These are phyloP conservation scores for Scophthalmus maximus DNA, from an alignment of 2,113 vertebrate genomes.

Conservation along the genomic window DNA sequence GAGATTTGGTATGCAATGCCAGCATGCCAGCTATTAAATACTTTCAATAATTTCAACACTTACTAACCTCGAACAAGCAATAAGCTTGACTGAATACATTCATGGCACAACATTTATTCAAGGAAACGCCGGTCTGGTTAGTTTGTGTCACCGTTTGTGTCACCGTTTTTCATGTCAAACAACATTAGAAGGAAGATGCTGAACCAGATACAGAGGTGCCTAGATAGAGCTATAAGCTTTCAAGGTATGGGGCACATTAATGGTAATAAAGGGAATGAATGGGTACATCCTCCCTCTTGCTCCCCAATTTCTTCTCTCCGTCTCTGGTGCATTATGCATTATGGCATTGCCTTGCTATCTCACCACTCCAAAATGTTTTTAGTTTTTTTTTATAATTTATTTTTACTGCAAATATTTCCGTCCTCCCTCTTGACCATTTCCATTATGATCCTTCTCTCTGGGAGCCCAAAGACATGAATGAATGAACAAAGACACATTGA, in stretches of 20 bases:
- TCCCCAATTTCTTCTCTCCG: constrained; percentile 47
- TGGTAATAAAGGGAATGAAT: constrained; percentile 43
- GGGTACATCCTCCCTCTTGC: constrained; percentile 52
- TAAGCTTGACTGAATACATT: not conserved
- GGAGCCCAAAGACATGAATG: not conserved
- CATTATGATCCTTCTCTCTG: not conserved
- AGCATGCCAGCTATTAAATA: not conserved
- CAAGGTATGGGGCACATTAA: constrained; percentile 63
- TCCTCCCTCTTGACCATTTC: constrained; percentile 24
- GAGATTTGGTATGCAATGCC: not conserved
- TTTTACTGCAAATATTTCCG: constrained; percentile 51
- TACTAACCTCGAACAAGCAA: constrained; percentile 10
- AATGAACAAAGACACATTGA: too few relatives aligned
- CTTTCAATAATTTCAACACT: not conserved
- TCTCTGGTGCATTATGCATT: constrained; percentile 63
- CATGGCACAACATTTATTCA: not conserved
- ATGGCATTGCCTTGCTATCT: constrained; percentile 45
- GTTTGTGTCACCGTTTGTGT: too few relatives aligned
- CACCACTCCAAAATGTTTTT: constrained; percentile 49
- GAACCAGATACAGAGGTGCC: constrained; percentile 26
- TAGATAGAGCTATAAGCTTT: constrained; percentile 57
- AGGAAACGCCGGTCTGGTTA: not conserved
- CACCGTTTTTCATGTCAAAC: constrained; percentile 6
- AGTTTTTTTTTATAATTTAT: too few relatives aligned
- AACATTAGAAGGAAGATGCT: constrained; percentile 32